phyloP scores from a whole-genome alignment of 1,140 invertebrate species.

The Marisa cornuarietis region DNA sequence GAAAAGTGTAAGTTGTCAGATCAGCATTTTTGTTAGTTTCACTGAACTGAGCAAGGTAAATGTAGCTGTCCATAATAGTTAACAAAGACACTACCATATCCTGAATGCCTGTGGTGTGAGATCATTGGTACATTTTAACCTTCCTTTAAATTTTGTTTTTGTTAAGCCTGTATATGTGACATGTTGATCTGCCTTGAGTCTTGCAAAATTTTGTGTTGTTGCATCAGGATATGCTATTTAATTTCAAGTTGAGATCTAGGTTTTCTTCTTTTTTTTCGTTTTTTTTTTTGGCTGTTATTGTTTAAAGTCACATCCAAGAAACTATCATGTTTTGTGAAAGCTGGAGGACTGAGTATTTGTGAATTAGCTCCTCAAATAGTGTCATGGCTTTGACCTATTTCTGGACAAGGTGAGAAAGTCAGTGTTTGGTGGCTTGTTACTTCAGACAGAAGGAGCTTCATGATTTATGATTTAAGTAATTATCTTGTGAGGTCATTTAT shows the following conservation, averaged over 20 bases:
- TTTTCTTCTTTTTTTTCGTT: background rate
- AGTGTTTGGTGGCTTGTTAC: background rate
- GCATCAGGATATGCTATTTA: background rate
- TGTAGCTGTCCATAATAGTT: no score
- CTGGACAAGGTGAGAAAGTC: background rate
- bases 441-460: background rate
- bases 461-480: background rate
- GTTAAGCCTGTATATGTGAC: no score
- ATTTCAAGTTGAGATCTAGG: background rate
- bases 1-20: no score
- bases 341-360: background rate
- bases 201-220: background rate
- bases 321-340: background rate
- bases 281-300: background rate
- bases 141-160: no score
- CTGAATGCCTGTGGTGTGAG: no score
- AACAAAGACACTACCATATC: no score
- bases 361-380: background rate
- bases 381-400: background rate
- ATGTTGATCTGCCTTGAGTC: no score
- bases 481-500: background rate
- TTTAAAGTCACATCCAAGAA: background rate
- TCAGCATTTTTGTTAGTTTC: no score
- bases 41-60: no score
- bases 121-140: no score